Percentiles rank a stretch among this genome's conserved stretches.
Conservation (phyloP, 2,113 vertebrate genomes). For the Sinocyclocheilus maitianheensis region DNA sequence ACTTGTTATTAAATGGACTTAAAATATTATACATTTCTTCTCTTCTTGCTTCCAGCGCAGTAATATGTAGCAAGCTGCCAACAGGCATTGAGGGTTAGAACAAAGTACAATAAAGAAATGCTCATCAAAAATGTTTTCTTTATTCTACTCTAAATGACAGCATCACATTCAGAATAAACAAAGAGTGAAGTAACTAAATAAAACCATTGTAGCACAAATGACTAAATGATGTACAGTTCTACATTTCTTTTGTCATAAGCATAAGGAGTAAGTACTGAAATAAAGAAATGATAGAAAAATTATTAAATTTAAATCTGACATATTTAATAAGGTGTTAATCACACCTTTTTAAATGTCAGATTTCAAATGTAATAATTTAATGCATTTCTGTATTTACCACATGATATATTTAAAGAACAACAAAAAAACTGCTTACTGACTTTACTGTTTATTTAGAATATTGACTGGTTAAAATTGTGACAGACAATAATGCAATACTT, state of each 20-base stretch:
- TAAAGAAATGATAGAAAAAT: background rate
- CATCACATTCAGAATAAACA: background rate
- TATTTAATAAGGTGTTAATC: background rate
- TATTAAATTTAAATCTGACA: background rate
- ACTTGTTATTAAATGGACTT: conserved; percentile 6
- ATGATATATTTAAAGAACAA: background rate
- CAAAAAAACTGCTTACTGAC: background rate
- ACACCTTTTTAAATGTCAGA: background rate
- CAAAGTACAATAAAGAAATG: background rate
- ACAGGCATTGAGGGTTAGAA: background rate
- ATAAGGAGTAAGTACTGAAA: background rate
- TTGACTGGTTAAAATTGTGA: background rate
- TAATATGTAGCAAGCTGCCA: background rate
- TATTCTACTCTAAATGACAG: background rate
- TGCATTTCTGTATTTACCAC: background rate
- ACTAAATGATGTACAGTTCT: background rate
- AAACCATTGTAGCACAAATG: background rate
- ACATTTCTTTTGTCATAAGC: background rate
- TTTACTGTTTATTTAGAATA: background rate
- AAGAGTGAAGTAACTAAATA: background rate
- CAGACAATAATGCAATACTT: background rate
- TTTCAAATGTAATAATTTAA: background rate
- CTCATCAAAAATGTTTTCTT: background rate
- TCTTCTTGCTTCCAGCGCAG: background rate
- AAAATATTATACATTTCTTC: background rate